Evolutionary conservation across 2,888 invertebrate species (phyloP).

Genomic region (Diarsia rubi): DNA sequence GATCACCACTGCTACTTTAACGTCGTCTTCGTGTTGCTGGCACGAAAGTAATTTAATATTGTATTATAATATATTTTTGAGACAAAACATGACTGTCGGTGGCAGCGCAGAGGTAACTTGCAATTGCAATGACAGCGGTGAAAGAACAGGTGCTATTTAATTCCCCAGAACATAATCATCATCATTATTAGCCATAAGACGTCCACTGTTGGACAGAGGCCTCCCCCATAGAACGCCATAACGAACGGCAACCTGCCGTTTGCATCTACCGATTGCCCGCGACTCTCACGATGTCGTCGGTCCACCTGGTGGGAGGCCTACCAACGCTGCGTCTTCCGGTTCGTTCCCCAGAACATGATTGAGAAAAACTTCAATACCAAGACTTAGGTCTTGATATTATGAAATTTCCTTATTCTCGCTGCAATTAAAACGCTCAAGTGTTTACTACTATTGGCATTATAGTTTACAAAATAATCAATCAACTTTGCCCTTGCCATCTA

Average conservation of each 20-base stretch:
- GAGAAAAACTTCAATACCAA: neutral
- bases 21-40: neutral
- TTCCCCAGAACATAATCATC: neutral
- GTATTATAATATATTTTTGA: neutral
- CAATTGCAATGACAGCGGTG: neutral
- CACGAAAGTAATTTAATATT: neutral
- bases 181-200: no score
- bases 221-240: no score
- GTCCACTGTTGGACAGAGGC: no score
- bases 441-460: neutral
- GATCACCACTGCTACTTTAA: neutral
- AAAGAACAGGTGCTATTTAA: neutral
- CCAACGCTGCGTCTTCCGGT: no score
- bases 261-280: no score
- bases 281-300: no score
- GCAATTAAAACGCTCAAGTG: neutral
- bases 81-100: neutral
- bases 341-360: neutral
- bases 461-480: conserved; percentile 14
- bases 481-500: conserved; percentile 5
- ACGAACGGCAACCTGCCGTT: no score
- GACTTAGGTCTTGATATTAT: neutral
- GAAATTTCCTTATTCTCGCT: neutral
- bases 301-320: no score
- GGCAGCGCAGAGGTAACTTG: neutral